A percentile compares a stretch with the other conserved stretches of the same genome.
Evolutionary conservation across 2,113 vertebrate genomes (phyloP).

Genomic region (Hystrix brachyura): DNA sequence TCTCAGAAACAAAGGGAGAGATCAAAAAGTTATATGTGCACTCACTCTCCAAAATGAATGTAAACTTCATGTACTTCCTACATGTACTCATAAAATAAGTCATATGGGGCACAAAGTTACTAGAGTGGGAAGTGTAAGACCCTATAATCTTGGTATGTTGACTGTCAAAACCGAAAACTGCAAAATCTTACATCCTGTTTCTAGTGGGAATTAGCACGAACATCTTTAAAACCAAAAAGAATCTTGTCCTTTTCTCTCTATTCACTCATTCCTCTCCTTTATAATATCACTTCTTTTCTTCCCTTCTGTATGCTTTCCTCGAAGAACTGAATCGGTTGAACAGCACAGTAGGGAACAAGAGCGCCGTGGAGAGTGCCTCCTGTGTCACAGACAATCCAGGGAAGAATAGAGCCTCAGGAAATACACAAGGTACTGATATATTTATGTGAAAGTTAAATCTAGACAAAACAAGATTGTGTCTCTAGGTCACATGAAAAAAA

Average conservation of each 20-base stretch:
- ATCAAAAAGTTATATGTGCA: not conserved
- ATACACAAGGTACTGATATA: not conserved
- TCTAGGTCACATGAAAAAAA: not conserved
- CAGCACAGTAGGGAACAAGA: not conserved
- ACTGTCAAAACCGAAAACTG: slow-evolving; percentile 6
- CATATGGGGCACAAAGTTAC: not conserved
- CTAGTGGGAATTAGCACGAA: not conserved
- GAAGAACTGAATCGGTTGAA: not conserved
- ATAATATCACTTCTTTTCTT: not conserved
- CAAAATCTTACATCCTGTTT: not conserved
- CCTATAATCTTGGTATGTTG: not conserved
- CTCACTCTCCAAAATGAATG: not conserved
- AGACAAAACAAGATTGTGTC: not conserved
- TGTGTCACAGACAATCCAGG: not conserved
- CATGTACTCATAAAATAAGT: not conserved
- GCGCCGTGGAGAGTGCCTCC: not conserved
- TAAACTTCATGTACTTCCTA: not conserved
- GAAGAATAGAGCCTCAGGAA: not conserved
- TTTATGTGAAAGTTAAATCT: not conserved
- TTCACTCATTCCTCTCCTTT: not conserved
- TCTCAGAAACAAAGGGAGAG: not conserved
- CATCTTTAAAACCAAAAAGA: not conserved
- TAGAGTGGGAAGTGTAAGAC: not conserved
- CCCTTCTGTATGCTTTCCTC: not conserved
- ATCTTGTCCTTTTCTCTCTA: not conserved